Conservation (phyloP, 2,113 vertebrate species). For the Tapirus terrestris region DNA sequence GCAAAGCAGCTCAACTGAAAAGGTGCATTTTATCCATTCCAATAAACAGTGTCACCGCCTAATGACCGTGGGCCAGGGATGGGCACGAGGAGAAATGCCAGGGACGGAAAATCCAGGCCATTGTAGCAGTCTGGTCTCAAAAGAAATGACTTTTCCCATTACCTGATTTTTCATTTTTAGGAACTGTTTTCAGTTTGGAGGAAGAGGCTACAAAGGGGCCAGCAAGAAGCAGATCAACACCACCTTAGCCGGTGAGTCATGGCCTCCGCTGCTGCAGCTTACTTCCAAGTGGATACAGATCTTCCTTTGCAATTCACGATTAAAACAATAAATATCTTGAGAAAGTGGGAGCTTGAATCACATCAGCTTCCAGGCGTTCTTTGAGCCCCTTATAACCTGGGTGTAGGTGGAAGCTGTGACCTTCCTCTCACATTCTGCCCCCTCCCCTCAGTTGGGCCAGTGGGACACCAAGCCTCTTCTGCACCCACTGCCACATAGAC, state of each 20-base stretch:
- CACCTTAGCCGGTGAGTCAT: not conserved
- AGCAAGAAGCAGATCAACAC: not conserved
- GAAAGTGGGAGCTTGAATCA: not conserved
- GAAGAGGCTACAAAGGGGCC: not conserved
- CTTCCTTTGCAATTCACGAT: not conserved
- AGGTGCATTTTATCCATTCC: not conserved
- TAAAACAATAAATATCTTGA: not conserved
- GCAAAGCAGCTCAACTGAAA: not conserved
- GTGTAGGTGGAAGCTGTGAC: not conserved
- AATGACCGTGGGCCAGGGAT: not conserved
- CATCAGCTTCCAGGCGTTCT: not conserved
- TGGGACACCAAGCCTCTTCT: not conserved
- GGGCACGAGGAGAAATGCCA: rapidly evolving
- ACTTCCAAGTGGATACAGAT: not conserved
- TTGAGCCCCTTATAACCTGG: not conserved
- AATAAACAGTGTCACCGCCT: not conserved
- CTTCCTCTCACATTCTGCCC: not conserved
- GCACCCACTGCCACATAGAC: rapidly evolving
- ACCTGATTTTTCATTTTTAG: conserved; percentile 57
- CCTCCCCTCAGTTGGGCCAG: not conserved
- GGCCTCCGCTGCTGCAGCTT: rapidly evolving
- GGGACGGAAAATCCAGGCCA: not conserved
- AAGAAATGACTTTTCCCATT: not conserved
- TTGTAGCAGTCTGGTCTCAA: not conserved
- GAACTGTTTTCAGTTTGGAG: not conserved